Base-by-base conservation (phyloP, 2,888 invertebrate species). In the Meteorus colon region DNA sequence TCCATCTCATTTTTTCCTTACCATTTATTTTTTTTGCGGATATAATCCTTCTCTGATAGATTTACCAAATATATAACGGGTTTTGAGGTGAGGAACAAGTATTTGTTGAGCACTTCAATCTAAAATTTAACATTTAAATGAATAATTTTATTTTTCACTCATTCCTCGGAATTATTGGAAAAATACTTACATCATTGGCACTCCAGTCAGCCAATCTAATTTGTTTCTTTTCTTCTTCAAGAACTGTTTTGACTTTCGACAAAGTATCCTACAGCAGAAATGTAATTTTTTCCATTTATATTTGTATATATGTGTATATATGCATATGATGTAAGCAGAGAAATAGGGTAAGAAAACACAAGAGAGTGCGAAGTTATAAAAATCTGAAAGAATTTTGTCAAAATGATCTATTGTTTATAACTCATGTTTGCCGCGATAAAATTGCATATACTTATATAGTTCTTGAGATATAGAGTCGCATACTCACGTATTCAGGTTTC, bases 11-110 rank as follows among this genome's bases (percentile, higher is more conserved):
- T 16, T 10, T 63, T 31, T 78, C 80, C 93, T 90, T 91, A 95
- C 98, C 98, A 98, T 91, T 98, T 99, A 89, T 98, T 99, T 91
- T 98, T 99, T 92, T 98, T 99, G 85, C 98, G 94, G 85, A 97
- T 97, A 90, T 97, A 99, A 90, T 99, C 99, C 90, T 97, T 98
- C 90, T 99, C 98, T 0, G 98, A 96, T 79, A 99, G 92, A 90
- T 99, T 99, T 10, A 99, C 95, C 82, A 99, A 92, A 90, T 99
- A 99, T 82, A 99, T 95, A 75, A 97, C 96, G 0, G 99, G 99
- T 90, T 99, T 99, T 0, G 98, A 96, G 14, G 99, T 99, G 80
- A 99, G 91, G 89, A 99, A 98, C 81, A 99, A 91, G 89, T 99
- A 96, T 90, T 97, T 97, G 91, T 99, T 99, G 74, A 99, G 91